Conservation (phyloP, 2,113 vertebrate species). For the Stictonetta naevosa region DNA sequence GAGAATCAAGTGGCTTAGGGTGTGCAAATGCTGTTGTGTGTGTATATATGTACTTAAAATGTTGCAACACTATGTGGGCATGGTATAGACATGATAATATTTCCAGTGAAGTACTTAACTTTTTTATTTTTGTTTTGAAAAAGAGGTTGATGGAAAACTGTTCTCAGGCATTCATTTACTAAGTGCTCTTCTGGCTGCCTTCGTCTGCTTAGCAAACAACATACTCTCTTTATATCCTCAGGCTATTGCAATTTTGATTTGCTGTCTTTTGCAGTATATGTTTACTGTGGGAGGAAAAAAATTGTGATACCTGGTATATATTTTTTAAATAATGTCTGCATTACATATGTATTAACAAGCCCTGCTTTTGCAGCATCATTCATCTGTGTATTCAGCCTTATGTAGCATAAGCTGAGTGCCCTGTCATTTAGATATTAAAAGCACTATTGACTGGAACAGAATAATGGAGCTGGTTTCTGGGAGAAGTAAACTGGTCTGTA, state of each 20-base stretch:
- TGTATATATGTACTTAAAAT: not conserved
- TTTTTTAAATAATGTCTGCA: not conserved
- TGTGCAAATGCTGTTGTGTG: not conserved
- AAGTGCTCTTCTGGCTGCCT: conserved; percentile 32
- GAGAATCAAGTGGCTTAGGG: not conserved
- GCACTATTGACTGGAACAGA: not conserved
- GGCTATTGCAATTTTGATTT: conserved; percentile 36
- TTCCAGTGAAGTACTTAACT: conserved; percentile 11
- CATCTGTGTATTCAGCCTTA: conserved; percentile 8
- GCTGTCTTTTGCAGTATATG: not conserved
- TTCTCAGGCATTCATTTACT: conserved; percentile 57
- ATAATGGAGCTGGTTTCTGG: not conserved
- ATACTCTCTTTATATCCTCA: conserved; percentile 1
- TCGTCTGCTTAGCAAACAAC: not conserved
- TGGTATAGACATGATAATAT: not conserved
- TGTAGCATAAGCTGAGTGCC: not conserved
- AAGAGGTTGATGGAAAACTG: not conserved
- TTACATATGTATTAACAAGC: not conserved
- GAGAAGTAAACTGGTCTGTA: not conserved
- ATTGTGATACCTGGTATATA: not conserved
- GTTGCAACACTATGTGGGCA: not conserved
- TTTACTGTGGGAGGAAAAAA: not conserved
- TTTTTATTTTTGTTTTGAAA: not conserved
- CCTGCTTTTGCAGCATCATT: conserved; percentile 44
- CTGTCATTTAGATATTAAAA: conserved; percentile 6